Conservation (phyloP, 2,888 invertebrate genomes). For the Dione juno region DNA sequence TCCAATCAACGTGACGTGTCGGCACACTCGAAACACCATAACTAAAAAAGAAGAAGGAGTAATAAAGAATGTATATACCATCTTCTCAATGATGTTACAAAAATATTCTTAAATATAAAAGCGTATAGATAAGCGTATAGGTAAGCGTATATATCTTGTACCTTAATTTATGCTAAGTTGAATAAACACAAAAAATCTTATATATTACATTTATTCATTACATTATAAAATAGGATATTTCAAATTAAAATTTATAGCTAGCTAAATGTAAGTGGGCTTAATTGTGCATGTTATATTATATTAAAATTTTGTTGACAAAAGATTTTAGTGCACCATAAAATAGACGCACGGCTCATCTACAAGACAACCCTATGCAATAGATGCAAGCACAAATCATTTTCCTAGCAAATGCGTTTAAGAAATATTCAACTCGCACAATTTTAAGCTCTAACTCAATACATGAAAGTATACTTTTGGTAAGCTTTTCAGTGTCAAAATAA, state of each 20-base stretch:
- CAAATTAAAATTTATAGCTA: slow-evolving; percentile 63
- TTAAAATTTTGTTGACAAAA: slow-evolving; percentile 78
- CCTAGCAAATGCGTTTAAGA: slow-evolving; percentile 51
- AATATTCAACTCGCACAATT: slow-evolving; percentile 40
- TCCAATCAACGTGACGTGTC: too few relatives aligned
- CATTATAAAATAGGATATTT: slow-evolving; percentile 3
- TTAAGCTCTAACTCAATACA: not conserved
- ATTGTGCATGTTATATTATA: slow-evolving; percentile 75
- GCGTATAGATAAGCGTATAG: too few relatives aligned
- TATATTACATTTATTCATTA: not conserved
- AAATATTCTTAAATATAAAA: too few relatives aligned
- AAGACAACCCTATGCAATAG: slow-evolving; percentile 69
- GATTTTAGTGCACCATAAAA: slow-evolving; percentile 70
- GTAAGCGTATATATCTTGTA: too few relatives aligned
- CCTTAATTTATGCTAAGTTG: not conserved
- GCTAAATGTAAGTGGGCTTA: slow-evolving; percentile 63
- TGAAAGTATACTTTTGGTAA: slow-evolving; percentile 46
- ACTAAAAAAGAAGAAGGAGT: too few relatives aligned
- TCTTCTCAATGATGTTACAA: too few relatives aligned
- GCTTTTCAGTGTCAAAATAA: not conserved
- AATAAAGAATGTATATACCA: too few relatives aligned
- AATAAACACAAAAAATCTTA: not conserved
- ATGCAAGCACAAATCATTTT: slow-evolving; percentile 69
- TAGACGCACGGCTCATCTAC: slow-evolving; percentile 71
- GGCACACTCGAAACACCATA: too few relatives aligned